phyloP scores from a whole-genome alignment of 2,113 vertebrate genomes.

The Muscicapa adusta region DNA sequence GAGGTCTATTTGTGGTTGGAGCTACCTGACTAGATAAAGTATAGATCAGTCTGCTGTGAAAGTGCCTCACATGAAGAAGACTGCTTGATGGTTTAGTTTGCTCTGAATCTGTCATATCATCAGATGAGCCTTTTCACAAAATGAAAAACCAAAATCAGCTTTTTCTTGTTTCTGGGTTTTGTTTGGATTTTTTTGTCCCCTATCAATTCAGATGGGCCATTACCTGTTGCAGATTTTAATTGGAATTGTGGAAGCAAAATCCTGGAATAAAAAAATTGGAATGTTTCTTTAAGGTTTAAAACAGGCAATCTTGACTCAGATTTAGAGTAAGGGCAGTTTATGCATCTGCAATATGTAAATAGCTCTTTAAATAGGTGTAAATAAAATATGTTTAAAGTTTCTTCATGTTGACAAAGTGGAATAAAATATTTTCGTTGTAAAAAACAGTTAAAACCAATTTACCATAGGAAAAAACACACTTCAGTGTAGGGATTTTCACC shows the following conservation, averaged over 20 bases:
- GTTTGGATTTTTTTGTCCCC: background rate
- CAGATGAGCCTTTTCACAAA: background rate
- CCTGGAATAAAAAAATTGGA: background rate
- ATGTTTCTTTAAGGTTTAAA: background rate
- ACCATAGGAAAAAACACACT: background rate
- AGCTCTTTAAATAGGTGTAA: background rate
- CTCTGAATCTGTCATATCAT: background rate
- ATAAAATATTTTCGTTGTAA: background rate
- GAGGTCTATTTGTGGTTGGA: constrained; percentile 54
- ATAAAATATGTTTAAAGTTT: background rate
- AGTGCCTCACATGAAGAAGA: constrained; percentile 12
- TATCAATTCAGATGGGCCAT: background rate
- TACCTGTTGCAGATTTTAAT: background rate
- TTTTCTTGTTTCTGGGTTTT: background rate
- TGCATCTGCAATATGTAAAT: background rate
- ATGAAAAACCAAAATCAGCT: background rate
- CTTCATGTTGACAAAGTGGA: background rate
- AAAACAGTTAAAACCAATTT: background rate
- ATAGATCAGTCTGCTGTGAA: constrained; percentile 45
- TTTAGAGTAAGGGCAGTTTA: background rate
- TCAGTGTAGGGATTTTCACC: background rate
- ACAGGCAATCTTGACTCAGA: background rate
- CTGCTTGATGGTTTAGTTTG: background rate
- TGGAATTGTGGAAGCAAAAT: constrained; percentile 1
- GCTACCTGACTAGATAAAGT: constrained; percentile 37